Base-by-base conservation (phyloP, 1,140 invertebrate species). In the Leptopilina boulardi region DNA sequence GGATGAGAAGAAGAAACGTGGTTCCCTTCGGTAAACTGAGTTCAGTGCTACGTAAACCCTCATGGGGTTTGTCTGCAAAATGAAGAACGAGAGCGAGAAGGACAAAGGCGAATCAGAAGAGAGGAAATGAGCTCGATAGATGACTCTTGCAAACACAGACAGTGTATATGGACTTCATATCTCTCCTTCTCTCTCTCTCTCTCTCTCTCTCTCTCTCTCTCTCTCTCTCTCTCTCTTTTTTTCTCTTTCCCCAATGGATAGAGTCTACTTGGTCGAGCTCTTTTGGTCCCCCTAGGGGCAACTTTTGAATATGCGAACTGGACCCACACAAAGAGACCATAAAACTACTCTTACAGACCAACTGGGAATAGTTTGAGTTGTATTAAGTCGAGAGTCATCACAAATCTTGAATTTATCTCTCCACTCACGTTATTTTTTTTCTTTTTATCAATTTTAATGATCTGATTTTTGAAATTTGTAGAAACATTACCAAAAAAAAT, bases 131-230 rank as follows among this genome's bases (percentile, higher is more conserved):
- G 80, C 79, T 83, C 82, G 78, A 80, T 82, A 79, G 80, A 85
- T 85, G 82, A 81, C 79, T 83, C 79, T 42, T 56, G 79, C 76
- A 82, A 82, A 85, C 76, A 82, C 78, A 80, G 75, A 80, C 81
- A 70, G 75, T 34, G 76, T 71, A 42, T 74, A 44, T 23, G 10
- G n/a, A 18, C 19, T 54, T 19, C 18, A 9, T n/a, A 15, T 19
- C 18, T 54, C 19, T 54, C 4, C 19, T n/a, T 18, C 15, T 21
- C 51, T 54, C 9, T 54, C 19, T 9, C 47, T 76, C 30, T 74
- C 73, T 54, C 4, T 54, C 8, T 18, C 8, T 21, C 18, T 54
- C n/a, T 54, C 19, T 18, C 38, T 73, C 51, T 74, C 47, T 73
- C 8, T 51, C 18, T 74, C 77, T 80, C 73, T 59, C 73, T 75